Conservation (phyloP, 2,797 vertebrate species). For the Alosa sapidissima region DNA sequence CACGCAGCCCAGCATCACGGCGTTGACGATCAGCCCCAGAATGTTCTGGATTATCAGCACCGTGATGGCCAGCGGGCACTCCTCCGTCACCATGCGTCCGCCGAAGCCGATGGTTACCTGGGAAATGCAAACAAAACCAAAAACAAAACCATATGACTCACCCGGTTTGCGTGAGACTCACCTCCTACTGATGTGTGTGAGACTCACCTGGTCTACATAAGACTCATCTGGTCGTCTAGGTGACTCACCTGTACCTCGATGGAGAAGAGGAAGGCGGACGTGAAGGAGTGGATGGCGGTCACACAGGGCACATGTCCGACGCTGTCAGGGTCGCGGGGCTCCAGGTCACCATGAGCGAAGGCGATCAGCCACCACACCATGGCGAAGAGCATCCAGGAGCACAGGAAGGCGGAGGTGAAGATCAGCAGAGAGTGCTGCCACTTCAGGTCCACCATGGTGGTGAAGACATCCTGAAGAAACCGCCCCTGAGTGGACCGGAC, state of each 20-base stretch:
- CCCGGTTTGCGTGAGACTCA: slow-evolving; percentile 38
- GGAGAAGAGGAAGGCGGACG: slow-evolving; percentile 96
- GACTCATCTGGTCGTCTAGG: neutral
- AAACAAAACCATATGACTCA: neutral
- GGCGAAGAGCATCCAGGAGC: slow-evolving; percentile 84
- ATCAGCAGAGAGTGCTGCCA: slow-evolving; percentile 84
- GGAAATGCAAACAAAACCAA: neutral
- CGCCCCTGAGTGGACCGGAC: slow-evolving; percentile 65
- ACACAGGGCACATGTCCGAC: slow-evolving; percentile 73
- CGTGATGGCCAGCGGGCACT: slow-evolving; percentile 90
- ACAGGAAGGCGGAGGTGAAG: slow-evolving; percentile 83
- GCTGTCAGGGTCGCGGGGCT: slow-evolving; percentile 60
- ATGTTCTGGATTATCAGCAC: slow-evolving; percentile 96
- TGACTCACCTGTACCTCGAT: slow-evolving; percentile 90
- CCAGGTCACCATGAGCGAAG: slow-evolving; percentile 81
- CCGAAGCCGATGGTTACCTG: slow-evolving; percentile 97
- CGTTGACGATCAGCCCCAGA: slow-evolving; percentile 93
- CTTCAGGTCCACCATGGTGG: slow-evolving; percentile 85
- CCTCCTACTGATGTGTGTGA: slow-evolving; percentile 57
- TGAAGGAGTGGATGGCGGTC: slow-evolving; percentile 87
- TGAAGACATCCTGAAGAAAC: slow-evolving; percentile 84
- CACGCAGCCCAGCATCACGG: slow-evolving; percentile 95
- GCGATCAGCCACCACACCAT: slow-evolving; percentile 86
- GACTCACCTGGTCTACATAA: too few relatives aligned
- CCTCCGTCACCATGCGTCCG: slow-evolving; percentile 96